Percentiles rank a stretch among this genome's conserved stretches.
Evolutionary conservation across 2,797 vertebrate genomes (phyloP).

Genomic region (Lerista edwardsae): DNA sequence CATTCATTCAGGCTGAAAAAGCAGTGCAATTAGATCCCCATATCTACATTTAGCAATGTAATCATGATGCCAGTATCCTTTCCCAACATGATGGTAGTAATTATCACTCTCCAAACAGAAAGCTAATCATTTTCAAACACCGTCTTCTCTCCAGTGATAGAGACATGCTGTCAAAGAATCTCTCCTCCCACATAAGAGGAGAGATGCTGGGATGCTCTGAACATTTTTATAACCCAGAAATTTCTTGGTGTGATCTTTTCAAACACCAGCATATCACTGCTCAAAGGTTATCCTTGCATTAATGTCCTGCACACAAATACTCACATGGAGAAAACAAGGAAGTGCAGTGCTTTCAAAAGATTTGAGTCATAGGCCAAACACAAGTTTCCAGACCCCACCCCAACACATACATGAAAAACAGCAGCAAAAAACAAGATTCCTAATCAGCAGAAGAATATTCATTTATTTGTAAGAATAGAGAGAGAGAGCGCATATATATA

Average conservation of each 20-base stretch:
- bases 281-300: not conserved
- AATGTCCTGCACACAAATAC: not conserved
- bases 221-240: conserved; percentile 46
- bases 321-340: not conserved
- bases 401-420: not conserved
- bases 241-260: not conserved
- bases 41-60: conserved; percentile 55
- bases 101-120: conserved; percentile 61
- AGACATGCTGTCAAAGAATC: not conserved
- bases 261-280: not conserved
- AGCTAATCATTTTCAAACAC: conserved; percentile 51
- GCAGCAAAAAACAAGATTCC: not conserved
- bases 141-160: conserved; percentile 13
- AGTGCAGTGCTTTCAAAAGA: not conserved
- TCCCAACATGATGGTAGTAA: conserved; percentile 62
- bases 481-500: too few relatives aligned
- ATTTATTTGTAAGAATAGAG: too few relatives aligned
- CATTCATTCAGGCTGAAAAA: conserved; percentile 60
- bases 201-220: fast-evolving
- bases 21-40: conserved; percentile 51
- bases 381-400: not conserved
- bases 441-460: not conserved
- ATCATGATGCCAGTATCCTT: conserved; percentile 66
- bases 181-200: conserved; percentile 31
- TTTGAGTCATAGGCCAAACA: not conserved